Evolutionary conservation across 2,797 vertebrate genomes (phyloP).

Genomic region (Silurus aristotelis): DNA sequence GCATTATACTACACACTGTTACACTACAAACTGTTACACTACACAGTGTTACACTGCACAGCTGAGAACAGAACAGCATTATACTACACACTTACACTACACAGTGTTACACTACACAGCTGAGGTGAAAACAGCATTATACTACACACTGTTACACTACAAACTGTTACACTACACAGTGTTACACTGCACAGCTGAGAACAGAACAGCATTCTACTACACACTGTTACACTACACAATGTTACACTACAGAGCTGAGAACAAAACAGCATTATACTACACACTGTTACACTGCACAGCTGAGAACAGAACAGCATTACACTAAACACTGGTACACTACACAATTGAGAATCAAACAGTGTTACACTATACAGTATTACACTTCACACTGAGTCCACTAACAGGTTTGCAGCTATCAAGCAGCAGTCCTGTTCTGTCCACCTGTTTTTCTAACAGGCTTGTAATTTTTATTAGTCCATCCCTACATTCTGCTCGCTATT

Average conservation of each 20-base stretch:
- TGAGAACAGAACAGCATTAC: not conserved
- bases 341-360: not conserved
- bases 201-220: not conserved
- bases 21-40: not conserved
- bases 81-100: not conserved
- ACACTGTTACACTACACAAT: not conserved
- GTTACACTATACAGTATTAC: not conserved
- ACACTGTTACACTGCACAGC: not conserved
- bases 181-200: not conserved
- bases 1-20: not conserved
- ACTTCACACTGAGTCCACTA: not conserved
- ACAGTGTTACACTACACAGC: not conserved
- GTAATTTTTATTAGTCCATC: not conserved
- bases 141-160: no score
- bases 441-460: not conserved
- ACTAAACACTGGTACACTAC: not conserved
- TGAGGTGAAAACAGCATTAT: no score
- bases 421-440: not conserved
- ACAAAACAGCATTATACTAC: not conserved
- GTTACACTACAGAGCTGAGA: not conserved
- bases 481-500: not conserved
- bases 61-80: not conserved
- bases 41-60: not conserved
- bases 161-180: not conserved
- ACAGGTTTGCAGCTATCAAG: not conserved